Percentiles rank a stretch among this genome's conserved stretches.
phyloP scores from a whole-genome alignment of 2,888 invertebrate species.

The Dryadula phaetusa region DNA sequence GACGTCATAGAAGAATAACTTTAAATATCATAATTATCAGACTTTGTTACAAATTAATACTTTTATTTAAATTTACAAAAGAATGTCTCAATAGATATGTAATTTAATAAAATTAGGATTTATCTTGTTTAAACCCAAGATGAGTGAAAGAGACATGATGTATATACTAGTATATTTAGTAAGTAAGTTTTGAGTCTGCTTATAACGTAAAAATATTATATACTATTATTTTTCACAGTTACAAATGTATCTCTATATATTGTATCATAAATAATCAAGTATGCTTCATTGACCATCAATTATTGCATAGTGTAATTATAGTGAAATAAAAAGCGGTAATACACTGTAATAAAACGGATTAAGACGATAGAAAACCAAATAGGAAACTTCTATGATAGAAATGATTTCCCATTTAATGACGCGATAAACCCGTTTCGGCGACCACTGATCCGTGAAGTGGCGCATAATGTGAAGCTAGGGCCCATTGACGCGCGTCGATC shows the following conservation, averaged over 20 bases:
- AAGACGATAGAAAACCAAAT: slow-evolving; percentile 39
- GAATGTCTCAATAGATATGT: slow-evolving; percentile 3
- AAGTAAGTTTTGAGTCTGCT: background rate
- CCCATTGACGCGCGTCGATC: slow-evolving; percentile 76
- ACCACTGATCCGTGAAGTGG: slow-evolving; percentile 69
- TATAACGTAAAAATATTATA: background rate
- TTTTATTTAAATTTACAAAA: background rate
- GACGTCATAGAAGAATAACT: background rate
- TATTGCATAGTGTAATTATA: background rate
- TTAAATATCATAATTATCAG: slow-evolving; percentile 11
- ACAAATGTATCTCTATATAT: background rate
- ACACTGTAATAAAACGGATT: slow-evolving; percentile 38
- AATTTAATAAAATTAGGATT: background rate
- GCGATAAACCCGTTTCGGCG: slow-evolving; percentile 68
- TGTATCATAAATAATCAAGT: background rate
- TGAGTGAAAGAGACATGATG: slow-evolving; percentile 27
- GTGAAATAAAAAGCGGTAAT: slow-evolving; percentile 16
- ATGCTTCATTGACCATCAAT: slow-evolving; percentile 6
- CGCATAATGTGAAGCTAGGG: slow-evolving; percentile 72
- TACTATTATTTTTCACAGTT: background rate
- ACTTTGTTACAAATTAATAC: background rate
- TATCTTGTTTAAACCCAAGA: slow-evolving; percentile 17
- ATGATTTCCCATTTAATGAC: slow-evolving; percentile 65
- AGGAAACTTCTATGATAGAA: slow-evolving; percentile 47
- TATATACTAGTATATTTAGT: no score